Base-by-base conservation (phyloP, 1,140 invertebrate species). In the Capitella teleta region DNA sequence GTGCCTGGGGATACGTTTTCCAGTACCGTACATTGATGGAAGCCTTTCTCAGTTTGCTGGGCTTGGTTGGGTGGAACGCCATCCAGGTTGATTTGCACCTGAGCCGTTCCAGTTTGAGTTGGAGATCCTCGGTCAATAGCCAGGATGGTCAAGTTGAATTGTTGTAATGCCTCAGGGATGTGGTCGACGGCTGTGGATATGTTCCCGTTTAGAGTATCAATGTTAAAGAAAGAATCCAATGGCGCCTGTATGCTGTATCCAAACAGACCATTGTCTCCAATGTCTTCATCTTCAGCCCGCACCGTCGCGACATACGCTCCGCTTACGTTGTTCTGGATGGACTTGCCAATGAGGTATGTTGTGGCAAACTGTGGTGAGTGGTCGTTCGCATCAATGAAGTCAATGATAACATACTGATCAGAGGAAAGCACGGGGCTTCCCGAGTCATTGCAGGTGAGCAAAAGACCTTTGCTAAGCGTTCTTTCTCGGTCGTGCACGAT, bases 341-440 rank as follows among this genome's bases (percentile, higher is more conserved):
- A 19, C 1, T 32, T 32, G 18, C 26, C 49, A 14, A 18, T 25
- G 21, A 49, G 49, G 3, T 14, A 28, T 21, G 42, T 21, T 23
- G 36, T 34, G 4, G 43, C 23, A 30, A 54, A 54, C 4, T 23
- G 16, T 1, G 53, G 53, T 1, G 32, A 38, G 28, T 54, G 49
- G 44, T 54, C 53, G 24, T 54, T 54, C 26, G 47, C 49, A 30
- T 51, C 53, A 19, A 38, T 18, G 10, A 54, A 24, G 23, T 51
- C 40, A 2, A 51, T 37, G 18, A 12, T 44, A 12, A 47, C 37
- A 24, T 28, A 14, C 26, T 14, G 16, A 8, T 16, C 14, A 6
- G 48, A 40, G 4, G 24, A 23, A 16, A 28, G 16, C n/a, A 24
- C 26, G 16, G 24, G 36, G 5, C 3, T 19, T 28, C 48, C 48